Base-by-base conservation (phyloP, 1,140 invertebrate species). In the Ceratosolen fusciceps region DNA sequence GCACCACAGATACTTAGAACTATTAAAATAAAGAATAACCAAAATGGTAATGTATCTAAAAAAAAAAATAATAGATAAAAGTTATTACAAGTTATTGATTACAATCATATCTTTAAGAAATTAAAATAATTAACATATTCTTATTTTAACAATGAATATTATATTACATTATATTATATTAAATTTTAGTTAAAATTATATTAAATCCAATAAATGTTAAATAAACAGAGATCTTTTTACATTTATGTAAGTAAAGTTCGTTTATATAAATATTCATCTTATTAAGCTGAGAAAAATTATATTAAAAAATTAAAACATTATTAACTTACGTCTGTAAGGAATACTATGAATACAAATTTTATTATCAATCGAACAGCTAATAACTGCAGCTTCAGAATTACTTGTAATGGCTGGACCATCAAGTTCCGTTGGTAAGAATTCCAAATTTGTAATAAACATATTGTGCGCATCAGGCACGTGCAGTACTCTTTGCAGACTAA, bases 331-430 rank as follows among this genome's bases (percentile, higher is more conserved):
- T 92, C 94, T 93, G 87, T 93, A 93, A 47, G 95, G 94, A 89
- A 98, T 93, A 86, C 95, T 96, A 89, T 98, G 97, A 85, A 98
- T 93, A 85, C 95, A 96, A 77, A 98, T 94, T 90, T 95, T 95
- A 90, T 98, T 98, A 91, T 98, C 97, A 58, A 98, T 96, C 26
- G 97, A 98, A 83, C 98, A 97, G 86, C 96, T 98, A 62, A 98
- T 92, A 80, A 98, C 94, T 16, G 96, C 96, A 74, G 96, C 95
- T 87, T 96, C 95, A 39, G 95, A 93, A 84, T 93, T 93, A 85
- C 93, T 94, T 21, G 93, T 93, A 65, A 95, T 93, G 21, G 93
- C 90, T 67, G 92, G 92, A 26, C 92, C 92, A 80, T 93, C 92
- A 54, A 92, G 88, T 77, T 92, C 92, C 26, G 93, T 94, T 29